Evolutionary conservation across 2,888 invertebrate species (phyloP).

Genomic region (Chirona hameri): DNA sequence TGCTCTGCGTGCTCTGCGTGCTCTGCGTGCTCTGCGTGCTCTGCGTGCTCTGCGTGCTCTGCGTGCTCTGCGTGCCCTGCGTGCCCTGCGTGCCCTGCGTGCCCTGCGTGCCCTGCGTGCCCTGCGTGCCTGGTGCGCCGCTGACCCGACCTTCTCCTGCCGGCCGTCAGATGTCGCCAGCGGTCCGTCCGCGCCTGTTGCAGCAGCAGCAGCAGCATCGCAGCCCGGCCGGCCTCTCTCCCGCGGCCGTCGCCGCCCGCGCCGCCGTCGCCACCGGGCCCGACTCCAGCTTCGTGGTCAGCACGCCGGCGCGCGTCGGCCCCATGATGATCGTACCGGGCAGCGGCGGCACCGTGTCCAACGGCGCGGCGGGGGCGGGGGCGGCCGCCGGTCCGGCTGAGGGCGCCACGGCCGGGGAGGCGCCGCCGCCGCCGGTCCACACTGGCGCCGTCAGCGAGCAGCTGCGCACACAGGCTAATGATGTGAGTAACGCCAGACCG

Average conservation of each 20-base stretch:
- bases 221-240: no score
- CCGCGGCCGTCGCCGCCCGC: no score
- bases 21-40: no score
- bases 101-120: no score
- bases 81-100: no score
- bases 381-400: slow-evolving; percentile 32
- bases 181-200: neutral
- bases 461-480: slow-evolving; percentile 57
- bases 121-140: no score
- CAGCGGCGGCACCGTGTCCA: slow-evolving; percentile 30
- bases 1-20: no score
- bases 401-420: neutral
- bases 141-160: neutral
- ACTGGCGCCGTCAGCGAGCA: slow-evolving; percentile 51
- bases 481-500: slow-evolving; percentile 48
- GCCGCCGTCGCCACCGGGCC: neutral
- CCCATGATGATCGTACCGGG: slow-evolving; percentile 25
- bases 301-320: neutral
- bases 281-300: neutral
- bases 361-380: slow-evolving; percentile 27
- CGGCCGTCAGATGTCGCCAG: neutral
- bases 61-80: no score
- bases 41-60: no score
- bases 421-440: slow-evolving; percentile 32
- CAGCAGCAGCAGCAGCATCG: neutral